Base-by-base conservation (phyloP, 2,888 invertebrate species). In the Ornithoptera alexandrae region DNA sequence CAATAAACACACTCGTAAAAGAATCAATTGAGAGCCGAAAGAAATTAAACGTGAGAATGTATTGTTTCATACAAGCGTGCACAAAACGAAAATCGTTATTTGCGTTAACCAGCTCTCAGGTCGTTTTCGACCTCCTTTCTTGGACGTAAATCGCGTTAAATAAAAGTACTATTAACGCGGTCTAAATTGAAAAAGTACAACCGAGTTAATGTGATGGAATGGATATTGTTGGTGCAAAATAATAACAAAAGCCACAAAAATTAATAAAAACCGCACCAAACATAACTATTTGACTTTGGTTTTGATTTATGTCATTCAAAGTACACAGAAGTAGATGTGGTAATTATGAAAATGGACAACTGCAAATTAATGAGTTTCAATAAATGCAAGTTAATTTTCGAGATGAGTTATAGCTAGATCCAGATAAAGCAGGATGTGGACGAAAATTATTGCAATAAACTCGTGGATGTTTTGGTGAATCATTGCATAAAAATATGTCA, bases 31-130 rank as follows among this genome's bases (percentile, higher is more conserved):
- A 86, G 84, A 83, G 81, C 85, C 87, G 85, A 90, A 90, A 89
- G 89, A 89, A 92, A 92, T 92, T 91, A 91, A 91, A 92, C 90
- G 92, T 91, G 92, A 91, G 92, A 92, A 92, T 86, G 90, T 90
- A 92, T 92, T 92, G 92, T 92, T 92, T 87, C 89, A 86, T 88
- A 87, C 81, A 82, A 85, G 87, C 89, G 89, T 84, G 85, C 88
- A 91, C 86, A 87, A 90, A 90, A 90, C 84, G 82, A 89, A 87
- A 88, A 88, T 84, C 81, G 81, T 81, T 83, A 85, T 87, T 86
- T 84, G 87, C 84, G 84, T 87, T 89, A 89, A 90, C 89, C 89
- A 89, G 87, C 83, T 87, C 87, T 85, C 89, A 86, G 89, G 79
- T 92, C 92, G 90, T 92, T 92, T 87, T 87, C 91, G 89, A 90